These are phyloP conservation scores for Salminus brasiliensis DNA, from an alignment of 2,113 vertebrate genomes.

Conservation along the genomic window DNA sequence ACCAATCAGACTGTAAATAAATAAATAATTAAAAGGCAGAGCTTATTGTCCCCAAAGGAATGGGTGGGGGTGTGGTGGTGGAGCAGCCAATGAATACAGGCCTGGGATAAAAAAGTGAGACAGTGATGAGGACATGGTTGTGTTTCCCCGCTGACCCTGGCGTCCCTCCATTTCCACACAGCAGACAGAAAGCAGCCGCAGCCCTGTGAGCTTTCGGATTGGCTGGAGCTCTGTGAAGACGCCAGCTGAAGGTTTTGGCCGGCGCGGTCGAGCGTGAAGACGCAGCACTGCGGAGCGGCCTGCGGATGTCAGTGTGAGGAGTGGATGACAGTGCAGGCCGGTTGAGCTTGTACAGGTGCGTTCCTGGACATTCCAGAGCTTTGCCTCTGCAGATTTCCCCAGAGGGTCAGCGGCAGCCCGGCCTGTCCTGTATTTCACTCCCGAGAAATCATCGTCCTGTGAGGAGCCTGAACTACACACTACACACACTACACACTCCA, in stretches of 20 bases:
- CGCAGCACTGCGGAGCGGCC: neutral
- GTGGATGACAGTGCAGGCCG: neutral
- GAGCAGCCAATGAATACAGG: too few species aligned
- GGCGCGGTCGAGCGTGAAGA: neutral
- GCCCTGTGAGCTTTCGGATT: neutral
- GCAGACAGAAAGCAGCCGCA: slow-evolving; percentile 36
- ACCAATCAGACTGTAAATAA: too few species aligned
- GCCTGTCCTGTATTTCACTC: neutral
- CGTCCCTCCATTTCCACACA: slow-evolving; percentile 7
- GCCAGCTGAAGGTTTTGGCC: slow-evolving; percentile 19
- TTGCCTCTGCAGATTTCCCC: neutral
- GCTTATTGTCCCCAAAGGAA: too few species aligned
- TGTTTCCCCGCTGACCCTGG: slow-evolving; percentile 15
- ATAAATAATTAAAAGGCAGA: too few species aligned
- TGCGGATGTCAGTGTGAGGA: neutral
- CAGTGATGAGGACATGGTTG: neutral
- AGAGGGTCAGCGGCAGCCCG: neutral
- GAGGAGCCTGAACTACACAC: neutral
- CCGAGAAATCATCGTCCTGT: neutral
- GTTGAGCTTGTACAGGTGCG: slow-evolving; percentile 7
- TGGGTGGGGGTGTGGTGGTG: too few species aligned
- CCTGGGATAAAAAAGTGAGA: too few species aligned
- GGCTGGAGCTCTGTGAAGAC: slow-evolving; percentile 1
- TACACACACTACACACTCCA: too few species aligned
- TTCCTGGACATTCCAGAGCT: neutral